Conservation (phyloP, 64 coral and sea anemone species). For the Hydrozoanthus tunicans region DNA sequence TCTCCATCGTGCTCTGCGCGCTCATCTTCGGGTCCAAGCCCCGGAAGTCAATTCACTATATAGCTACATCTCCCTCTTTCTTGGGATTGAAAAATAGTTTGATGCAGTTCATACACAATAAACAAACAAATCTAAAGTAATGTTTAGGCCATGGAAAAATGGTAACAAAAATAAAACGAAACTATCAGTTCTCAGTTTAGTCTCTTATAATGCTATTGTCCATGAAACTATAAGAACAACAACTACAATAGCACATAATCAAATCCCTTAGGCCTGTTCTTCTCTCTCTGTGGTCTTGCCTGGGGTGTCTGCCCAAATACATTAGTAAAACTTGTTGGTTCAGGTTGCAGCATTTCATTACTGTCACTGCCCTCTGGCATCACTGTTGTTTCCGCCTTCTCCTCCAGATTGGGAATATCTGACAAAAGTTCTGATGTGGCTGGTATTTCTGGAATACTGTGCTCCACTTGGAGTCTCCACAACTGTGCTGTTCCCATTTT, state of each 20-base stretch:
- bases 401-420: background rate
- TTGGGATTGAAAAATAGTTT: slow-evolving; percentile 19
- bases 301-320: background rate
- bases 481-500: slow-evolving; percentile 48
- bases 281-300: background rate
- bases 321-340: background rate
- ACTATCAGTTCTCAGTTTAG: too few relatives aligned
- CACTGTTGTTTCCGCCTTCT: background rate
- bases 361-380: slow-evolving; percentile 3
- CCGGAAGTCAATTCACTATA: too few relatives aligned
- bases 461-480: slow-evolving; percentile 28
- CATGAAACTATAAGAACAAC: too few relatives aligned
- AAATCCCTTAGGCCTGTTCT: background rate
- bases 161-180: background rate
- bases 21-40: too few relatives aligned
- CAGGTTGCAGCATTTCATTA: background rate
- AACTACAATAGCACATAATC: background rate
- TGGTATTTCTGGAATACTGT: slow-evolving; percentile 38
- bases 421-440: background rate
- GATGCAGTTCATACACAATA: slow-evolving; percentile 26
- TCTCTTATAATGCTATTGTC: too few relatives aligned
- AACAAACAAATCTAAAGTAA: slow-evolving; percentile 5
- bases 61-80: background rate
- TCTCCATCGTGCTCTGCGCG: background rate
- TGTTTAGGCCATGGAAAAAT: slow-evolving; percentile 18